phyloP scores from a whole-genome alignment of 2,113 vertebrate genomes.

The Pao palembangensis region DNA sequence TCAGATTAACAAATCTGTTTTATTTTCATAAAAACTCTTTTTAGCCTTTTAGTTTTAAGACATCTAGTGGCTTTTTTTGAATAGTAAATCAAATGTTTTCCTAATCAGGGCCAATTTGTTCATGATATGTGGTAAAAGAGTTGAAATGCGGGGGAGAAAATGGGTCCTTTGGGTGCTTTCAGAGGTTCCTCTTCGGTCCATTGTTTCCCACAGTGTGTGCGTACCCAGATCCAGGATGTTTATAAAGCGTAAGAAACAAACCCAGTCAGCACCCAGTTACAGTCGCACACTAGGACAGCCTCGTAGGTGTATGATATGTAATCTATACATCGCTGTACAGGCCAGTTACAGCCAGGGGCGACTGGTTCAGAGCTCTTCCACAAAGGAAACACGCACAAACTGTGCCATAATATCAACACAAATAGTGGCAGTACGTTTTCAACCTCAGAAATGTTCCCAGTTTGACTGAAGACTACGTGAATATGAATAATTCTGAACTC shows the following conservation, averaged over 20 bases:
- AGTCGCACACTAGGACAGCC: slow-evolving; percentile 2
- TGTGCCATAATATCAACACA: not conserved
- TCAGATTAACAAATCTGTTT: not conserved
- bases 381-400: too few relatives aligned
- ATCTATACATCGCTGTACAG: not conserved
- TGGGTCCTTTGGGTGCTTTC: slow-evolving; percentile 2
- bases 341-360: too few relatives aligned
- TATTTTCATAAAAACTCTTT: not conserved
- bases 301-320: not conserved
- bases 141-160: not conserved
- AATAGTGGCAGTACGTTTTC: not conserved
- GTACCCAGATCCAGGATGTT: slow-evolving; percentile 61
- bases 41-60: too few relatives aligned
- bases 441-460: slow-evolving; percentile 3
- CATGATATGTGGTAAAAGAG: not conserved
- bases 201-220: slow-evolving; percentile 44
- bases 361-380: too few relatives aligned
- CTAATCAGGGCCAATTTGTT: not conserved
- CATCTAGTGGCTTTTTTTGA: not conserved
- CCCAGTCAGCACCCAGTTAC: slow-evolving; percentile 20
- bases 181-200: slow-evolving; percentile 19
- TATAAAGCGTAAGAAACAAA: slow-evolving; percentile 46
- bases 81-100: not conserved
- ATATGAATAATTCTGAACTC: slow-evolving; percentile 39
- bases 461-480: slow-evolving; percentile 11